These are phyloP conservation scores for Papilio machaon DNA, from an alignment of 1,140 invertebrate species.

Conservation along the genomic window DNA sequence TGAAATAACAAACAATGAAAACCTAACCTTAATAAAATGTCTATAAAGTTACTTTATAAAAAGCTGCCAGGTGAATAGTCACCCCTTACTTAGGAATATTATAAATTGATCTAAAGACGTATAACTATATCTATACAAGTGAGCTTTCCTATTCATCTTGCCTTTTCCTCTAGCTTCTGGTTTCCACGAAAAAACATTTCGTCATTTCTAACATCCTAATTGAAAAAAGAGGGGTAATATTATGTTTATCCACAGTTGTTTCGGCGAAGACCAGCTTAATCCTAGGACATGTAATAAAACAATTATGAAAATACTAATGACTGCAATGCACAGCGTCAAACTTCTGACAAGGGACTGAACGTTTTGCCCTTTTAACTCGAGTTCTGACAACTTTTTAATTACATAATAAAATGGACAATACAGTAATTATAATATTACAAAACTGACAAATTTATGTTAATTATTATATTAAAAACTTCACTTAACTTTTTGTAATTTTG, in stretches of 20 bases:
- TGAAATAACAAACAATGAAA: neutral
- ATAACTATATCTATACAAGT: too few species aligned
- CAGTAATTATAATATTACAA: neutral
- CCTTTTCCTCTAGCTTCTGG: too few species aligned
- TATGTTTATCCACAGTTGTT: too few species aligned
- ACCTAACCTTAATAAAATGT: neutral
- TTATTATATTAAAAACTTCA: neutral
- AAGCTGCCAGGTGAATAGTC: too few species aligned
- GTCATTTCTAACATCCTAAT: too few species aligned
- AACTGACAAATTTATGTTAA: neutral
- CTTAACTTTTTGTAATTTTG: neutral
- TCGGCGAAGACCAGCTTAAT: constrained; percentile 38
- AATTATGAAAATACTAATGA: neutral
- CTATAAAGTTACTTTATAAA: neutral
- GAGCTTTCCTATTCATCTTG: too few species aligned
- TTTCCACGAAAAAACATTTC: too few species aligned
- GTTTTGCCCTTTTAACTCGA: constrained; percentile 53
- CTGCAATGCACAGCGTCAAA: constrained; percentile 63
- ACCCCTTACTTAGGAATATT: too few species aligned
- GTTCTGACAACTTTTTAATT: constrained; percentile 54
- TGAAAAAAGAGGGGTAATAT: too few species aligned
- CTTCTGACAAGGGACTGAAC: constrained; percentile 68
- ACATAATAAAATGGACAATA: constrained; percentile 50
- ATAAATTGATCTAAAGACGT: too few species aligned
- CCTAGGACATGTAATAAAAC: neutral